A percentile compares a stretch with the other conserved stretches of the same genome.
These are phyloP conservation scores for Maccullochella peelii DNA, from an alignment of 2,113 vertebrate genomes.

Conservation along the genomic window DNA sequence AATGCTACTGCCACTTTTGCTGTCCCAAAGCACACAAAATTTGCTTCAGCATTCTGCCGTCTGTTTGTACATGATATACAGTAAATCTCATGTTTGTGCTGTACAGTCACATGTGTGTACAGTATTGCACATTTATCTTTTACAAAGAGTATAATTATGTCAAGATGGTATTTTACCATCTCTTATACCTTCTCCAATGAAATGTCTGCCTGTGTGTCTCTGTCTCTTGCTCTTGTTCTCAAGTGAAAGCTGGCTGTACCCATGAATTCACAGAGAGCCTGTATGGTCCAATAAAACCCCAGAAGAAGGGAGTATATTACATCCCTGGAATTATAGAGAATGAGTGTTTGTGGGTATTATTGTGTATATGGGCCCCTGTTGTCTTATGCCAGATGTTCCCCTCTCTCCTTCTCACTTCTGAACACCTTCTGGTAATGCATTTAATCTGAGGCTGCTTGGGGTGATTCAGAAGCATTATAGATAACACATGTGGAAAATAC, in stretches of 20 bases:
- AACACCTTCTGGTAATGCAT: not conserved
- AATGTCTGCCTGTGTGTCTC: not conserved
- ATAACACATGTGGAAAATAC: slow-evolving; percentile 8
- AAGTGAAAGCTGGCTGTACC: not conserved
- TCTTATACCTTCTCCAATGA: not conserved
- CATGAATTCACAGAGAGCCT: not conserved
- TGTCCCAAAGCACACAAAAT: not conserved
- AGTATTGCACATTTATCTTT: not conserved
- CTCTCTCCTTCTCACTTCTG: not conserved
- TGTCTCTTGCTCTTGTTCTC: not conserved
- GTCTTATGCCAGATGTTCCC: slow-evolving; percentile 30
- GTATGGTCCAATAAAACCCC: not conserved
- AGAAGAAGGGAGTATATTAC: not conserved
- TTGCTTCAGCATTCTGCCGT: not conserved
- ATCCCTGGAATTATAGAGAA: slow-evolving; percentile 1
- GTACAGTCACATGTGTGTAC: not conserved
- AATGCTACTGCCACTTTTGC: not conserved
- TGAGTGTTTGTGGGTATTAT: not conserved
- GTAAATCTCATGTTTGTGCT: no score
- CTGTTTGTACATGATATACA: not conserved
- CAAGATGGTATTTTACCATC: not conserved
- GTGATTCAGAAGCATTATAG: slow-evolving; percentile 25
- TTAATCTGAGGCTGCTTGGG: not conserved
- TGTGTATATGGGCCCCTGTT: slow-evolving; percentile 3
- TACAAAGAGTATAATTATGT: not conserved